Evolutionary conservation across 2,797 vertebrate genomes (phyloP).

Genomic region (Pipistrellus kuhlii): DNA sequence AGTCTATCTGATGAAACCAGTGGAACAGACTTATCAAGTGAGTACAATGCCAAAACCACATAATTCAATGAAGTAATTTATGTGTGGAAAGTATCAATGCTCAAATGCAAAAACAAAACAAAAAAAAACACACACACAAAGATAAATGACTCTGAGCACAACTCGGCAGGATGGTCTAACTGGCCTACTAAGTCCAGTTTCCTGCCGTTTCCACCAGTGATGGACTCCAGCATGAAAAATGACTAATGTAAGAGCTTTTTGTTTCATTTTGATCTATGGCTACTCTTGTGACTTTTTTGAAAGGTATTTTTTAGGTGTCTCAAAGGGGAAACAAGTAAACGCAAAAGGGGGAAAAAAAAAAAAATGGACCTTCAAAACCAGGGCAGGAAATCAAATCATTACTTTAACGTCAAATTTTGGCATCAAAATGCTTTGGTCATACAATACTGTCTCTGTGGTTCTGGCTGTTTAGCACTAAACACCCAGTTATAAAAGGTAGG

Average conservation of each 20-base stretch:
- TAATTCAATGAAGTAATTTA: slow-evolving; percentile 81
- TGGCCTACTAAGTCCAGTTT: slow-evolving; percentile 79
- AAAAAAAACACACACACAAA: background rate
- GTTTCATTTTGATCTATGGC: slow-evolving; percentile 86
- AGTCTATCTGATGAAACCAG: slow-evolving; percentile 71
- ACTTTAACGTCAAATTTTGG: slow-evolving; percentile 94
- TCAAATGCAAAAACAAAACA: slow-evolving; percentile 69
- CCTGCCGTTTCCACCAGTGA: slow-evolving; percentile 78
- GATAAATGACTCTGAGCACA: slow-evolving; percentile 82
- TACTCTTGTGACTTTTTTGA: slow-evolving; percentile 85
- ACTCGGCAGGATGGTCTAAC: slow-evolving; percentile 80
- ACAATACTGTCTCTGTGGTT: slow-evolving; percentile 96
- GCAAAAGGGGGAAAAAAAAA: slow-evolving; percentile 74
- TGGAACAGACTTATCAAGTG: slow-evolving; percentile 73
- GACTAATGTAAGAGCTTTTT: slow-evolving; percentile 84
- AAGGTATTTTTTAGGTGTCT: slow-evolving; percentile 85
- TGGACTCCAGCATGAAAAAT: slow-evolving; percentile 82
- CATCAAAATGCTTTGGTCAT: slow-evolving; percentile 99
- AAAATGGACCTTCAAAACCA: slow-evolving; percentile 84
- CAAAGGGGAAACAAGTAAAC: slow-evolving; percentile 85
- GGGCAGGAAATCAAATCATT: slow-evolving; percentile 91
- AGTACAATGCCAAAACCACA: slow-evolving; percentile 73
- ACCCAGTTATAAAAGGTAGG: slow-evolving; percentile 98
- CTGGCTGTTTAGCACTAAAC: slow-evolving; percentile 91
- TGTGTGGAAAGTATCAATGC: slow-evolving; percentile 78